Percentiles rank a stretch among this genome's conserved stretches.
Conservation (phyloP, 2,113 vertebrate genomes). For the Aspidoscelis tigris region DNA sequence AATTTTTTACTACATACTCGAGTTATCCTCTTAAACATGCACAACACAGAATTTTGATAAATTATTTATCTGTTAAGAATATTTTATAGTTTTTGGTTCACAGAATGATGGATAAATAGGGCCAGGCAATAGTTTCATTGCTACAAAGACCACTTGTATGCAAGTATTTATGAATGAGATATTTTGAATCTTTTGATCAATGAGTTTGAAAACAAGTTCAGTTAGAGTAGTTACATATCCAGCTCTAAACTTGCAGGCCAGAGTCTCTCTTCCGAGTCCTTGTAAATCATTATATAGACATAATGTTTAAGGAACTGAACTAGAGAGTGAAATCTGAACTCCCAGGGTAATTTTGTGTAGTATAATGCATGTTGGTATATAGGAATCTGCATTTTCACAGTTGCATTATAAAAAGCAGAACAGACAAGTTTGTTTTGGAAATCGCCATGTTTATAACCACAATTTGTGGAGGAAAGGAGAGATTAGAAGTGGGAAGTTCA, state of each 20-base stretch:
- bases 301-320: not conserved
- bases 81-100: constrained; percentile 24
- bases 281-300: not conserved
- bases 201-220: not conserved
- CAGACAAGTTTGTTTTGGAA: not conserved
- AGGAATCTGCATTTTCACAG: not conserved
- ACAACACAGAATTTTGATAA: not conserved
- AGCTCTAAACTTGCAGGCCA: not conserved
- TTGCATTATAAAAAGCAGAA: no score
- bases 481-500: not conserved
- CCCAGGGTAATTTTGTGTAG: not conserved
- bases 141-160: constrained; percentile 7
- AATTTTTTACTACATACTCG: not conserved
- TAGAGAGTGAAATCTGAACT: constrained; percentile 9
- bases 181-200: not conserved
- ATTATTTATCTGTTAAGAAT: not conserved
- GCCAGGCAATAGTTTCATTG: constrained; percentile 11
- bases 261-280: not conserved
- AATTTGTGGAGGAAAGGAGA: not conserved
- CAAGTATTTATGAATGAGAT: not conserved
- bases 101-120: not conserved
- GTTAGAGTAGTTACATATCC: not conserved
- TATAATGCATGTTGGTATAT: not conserved
- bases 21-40: not conserved
- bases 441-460: not conserved